phyloP scores from a whole-genome alignment of 2,113 vertebrate species.

The Ornithorhynchus anatinus region DNA sequence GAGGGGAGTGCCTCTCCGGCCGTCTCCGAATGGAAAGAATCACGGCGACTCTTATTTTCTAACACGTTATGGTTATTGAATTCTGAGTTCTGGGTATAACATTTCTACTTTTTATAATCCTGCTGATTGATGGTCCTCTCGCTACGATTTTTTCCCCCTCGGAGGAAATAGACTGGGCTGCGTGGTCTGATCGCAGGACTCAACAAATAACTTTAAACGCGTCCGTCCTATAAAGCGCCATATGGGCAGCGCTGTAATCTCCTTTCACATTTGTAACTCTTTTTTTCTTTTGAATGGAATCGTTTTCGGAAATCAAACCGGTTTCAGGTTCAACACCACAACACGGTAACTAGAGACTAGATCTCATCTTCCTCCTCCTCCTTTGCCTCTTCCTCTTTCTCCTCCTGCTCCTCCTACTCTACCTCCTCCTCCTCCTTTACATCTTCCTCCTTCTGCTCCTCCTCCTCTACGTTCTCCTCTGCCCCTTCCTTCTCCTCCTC shows the following conservation, averaged over 20 bases:
- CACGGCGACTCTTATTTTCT: constrained; percentile 25
- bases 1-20: background rate
- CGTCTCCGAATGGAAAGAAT: constrained; percentile 29
- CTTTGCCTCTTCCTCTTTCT: background rate
- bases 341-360: background rate
- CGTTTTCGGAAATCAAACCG: background rate
- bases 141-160: constrained; percentile 43
- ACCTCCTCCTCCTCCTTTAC: too few species aligned
- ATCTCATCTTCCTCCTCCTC: background rate
- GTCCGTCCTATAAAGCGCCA: constrained; percentile 46
- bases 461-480: too few species aligned
- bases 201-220: constrained; percentile 42
- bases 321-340: constrained; percentile 1
- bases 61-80: background rate
- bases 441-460: too few species aligned
- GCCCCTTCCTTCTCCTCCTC: constrained; percentile 8
- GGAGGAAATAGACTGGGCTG: constrained; percentile 32
- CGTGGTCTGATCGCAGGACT: constrained; percentile 6
- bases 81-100: constrained; percentile 28
- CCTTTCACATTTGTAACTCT: background rate
- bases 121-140: constrained; percentile 35
- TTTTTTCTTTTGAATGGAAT: background rate
- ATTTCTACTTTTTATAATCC: constrained; percentile 53
- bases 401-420: background rate
- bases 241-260: background rate